Conservation (phyloP, 2,888 invertebrate species). For the Adineta ricciae region DNA sequence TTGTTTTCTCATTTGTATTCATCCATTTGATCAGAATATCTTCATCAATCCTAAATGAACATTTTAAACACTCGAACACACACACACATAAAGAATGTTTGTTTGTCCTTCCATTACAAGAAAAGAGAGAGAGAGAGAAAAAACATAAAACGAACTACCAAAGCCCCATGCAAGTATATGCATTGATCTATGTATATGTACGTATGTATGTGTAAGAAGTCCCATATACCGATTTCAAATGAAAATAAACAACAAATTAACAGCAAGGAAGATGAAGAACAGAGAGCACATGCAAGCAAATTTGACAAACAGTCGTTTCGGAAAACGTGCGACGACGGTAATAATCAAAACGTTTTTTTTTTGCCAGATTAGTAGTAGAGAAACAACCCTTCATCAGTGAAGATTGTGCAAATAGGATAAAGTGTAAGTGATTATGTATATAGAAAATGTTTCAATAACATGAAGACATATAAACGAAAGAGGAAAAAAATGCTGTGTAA, state of each 20-base stretch:
- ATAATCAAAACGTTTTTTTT: neutral
- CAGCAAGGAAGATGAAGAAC: neutral
- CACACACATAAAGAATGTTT: neutral
- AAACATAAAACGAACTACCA: neutral
- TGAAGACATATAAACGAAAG: neutral
- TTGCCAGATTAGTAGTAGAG: neutral
- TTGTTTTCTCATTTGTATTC: neutral
- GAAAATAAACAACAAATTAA: neutral
- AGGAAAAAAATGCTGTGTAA: neutral
- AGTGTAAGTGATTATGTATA: neutral
- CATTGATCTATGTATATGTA: neutral
- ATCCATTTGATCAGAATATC: neutral
- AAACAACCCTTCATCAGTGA: neutral
- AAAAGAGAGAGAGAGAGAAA: neutral
- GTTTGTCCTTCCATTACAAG: neutral
- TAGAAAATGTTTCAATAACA: neutral
- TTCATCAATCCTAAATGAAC: neutral
- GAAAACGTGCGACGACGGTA: neutral
- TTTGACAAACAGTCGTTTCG: neutral
- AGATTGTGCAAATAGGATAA: neutral
- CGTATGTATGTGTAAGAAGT: neutral
- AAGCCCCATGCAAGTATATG: constrained; percentile 12
- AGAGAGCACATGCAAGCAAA: constrained; percentile 5
- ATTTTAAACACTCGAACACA: neutral
- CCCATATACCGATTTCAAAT: neutral